Evolutionary conservation across 2,797 vertebrate genomes (phyloP).

Genomic region (Naso thynnoides): DNA sequence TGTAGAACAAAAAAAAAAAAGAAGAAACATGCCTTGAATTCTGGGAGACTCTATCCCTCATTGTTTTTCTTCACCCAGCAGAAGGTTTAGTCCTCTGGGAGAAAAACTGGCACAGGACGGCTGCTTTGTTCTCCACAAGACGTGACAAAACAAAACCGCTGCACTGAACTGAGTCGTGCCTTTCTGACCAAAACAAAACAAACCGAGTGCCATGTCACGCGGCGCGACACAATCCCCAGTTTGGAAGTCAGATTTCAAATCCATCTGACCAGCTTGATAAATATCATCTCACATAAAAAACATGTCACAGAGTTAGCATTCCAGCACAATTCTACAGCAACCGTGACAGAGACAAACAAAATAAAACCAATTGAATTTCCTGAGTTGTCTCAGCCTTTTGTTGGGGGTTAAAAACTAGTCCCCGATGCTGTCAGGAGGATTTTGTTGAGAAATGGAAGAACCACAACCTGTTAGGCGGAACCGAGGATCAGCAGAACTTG

Average conservation of each 20-base stretch:
- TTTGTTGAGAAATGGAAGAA: slow-evolving; percentile 49
- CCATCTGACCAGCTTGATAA: slow-evolving; percentile 50
- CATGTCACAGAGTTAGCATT: slow-evolving; percentile 6
- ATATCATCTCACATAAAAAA: slow-evolving; percentile 34
- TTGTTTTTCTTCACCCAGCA: slow-evolving; percentile 53
- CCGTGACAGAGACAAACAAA: slow-evolving; percentile 53
- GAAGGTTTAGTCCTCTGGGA: slow-evolving; percentile 58
- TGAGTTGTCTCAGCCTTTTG: slow-evolving; percentile 37
- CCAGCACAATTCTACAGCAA: slow-evolving; percentile 5
- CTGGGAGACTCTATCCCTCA: slow-evolving; percentile 16
- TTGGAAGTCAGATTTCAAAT: slow-evolving; percentile 44
- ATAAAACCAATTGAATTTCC: slow-evolving; percentile 47
- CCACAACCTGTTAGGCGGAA: slow-evolving; percentile 56
- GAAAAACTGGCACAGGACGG: slow-evolving; percentile 44
- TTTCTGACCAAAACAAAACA: slow-evolving; percentile 39
- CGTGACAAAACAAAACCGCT: slow-evolving; percentile 39
- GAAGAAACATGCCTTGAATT: slow-evolving; percentile 19
- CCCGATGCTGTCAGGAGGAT: slow-evolving; percentile 36
- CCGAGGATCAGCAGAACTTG: slow-evolving; percentile 64
- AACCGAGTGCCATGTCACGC: slow-evolving; percentile 21
- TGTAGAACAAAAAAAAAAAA: no score
- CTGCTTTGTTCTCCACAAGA: slow-evolving; percentile 56
- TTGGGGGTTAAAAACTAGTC: slow-evolving; percentile 44
- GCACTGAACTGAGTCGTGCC: slow-evolving; percentile 25
- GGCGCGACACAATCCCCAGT: slow-evolving; percentile 14